Evolutionary conservation across 2,888 invertebrate species (phyloP).

Genomic region (Diaperis boleti): DNA sequence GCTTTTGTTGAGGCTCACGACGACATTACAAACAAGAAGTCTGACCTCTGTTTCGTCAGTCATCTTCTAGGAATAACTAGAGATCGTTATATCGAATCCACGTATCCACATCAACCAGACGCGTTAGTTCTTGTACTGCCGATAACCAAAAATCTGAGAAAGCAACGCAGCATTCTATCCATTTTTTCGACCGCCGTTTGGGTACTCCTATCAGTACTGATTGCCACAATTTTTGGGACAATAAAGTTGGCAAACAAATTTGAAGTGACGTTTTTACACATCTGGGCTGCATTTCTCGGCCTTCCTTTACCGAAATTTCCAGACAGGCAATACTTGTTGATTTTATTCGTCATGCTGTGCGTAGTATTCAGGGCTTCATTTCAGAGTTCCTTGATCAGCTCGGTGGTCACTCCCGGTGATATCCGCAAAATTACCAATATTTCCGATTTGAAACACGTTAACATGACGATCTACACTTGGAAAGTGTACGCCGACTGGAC

Average conservation of each 20-base stretch:
- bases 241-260: not conserved
- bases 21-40: not conserved
- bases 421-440: conserved; percentile 12
- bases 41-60: conserved; percentile 35
- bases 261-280: not conserved
- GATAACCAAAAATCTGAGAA: not conserved
- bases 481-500: not conserved
- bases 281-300: conserved; percentile 15
- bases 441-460: conserved; percentile 7
- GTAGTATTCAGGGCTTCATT: conserved; percentile 22
- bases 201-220: not conserved
- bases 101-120: conserved; percentile 19
- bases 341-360: conserved; percentile 9
- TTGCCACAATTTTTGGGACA: not conserved
- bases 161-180: conserved; percentile 7
- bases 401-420: conserved; percentile 6
- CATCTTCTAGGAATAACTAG: conserved; percentile 12
- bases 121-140: conserved; percentile 23
- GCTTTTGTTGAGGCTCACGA: not conserved
- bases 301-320: not conserved
- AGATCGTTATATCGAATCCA: conserved; percentile 8
- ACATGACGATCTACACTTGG: conserved; percentile 5
- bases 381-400: conserved; percentile 28
- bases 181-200: conserved; percentile 5
- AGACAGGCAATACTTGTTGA: not conserved